Conservation (phyloP, 2,113 vertebrate genomes). For the Malurus melanocephalus region DNA sequence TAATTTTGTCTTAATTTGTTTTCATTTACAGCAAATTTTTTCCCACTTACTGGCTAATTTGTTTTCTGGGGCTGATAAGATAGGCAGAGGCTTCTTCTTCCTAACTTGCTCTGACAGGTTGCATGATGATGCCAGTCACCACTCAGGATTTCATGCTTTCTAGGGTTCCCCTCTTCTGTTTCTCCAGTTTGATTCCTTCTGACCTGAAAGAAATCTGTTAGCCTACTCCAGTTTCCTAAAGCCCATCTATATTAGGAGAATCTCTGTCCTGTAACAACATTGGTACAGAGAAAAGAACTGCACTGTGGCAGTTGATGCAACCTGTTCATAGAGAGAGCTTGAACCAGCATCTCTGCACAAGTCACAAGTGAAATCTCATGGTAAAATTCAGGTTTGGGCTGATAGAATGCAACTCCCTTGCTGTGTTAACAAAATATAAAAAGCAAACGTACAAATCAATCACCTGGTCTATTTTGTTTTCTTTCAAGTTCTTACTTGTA, state of each 20-base stretch:
- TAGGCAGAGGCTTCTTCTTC: slow-evolving; percentile 49
- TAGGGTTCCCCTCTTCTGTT: slow-evolving; percentile 52
- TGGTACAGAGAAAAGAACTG: not conserved
- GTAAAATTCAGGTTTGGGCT: not conserved
- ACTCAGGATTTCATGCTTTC: slow-evolving; percentile 54
- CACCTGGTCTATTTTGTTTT: not conserved
- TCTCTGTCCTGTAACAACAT: not conserved
- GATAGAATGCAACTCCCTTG: not conserved
- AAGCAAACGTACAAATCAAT: not conserved
- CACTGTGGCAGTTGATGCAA: not conserved
- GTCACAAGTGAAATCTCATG: not conserved
- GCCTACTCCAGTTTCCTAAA: slow-evolving; percentile 42
- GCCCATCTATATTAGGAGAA: not conserved
- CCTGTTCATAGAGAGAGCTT: not conserved
- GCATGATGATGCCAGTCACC: slow-evolving; percentile 54
- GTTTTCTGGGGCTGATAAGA: slow-evolving; percentile 55
- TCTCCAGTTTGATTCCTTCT: slow-evolving; percentile 61
- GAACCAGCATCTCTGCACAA: not conserved
- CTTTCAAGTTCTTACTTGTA: not conserved
- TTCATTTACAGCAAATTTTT: slow-evolving; percentile 24
- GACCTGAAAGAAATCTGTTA: slow-evolving; percentile 63
- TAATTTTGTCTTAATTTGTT: slow-evolving; percentile 13
- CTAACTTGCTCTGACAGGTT: slow-evolving; percentile 60
- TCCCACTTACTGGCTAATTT: slow-evolving; percentile 65
- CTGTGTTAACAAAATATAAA: not conserved